A percentile compares a stretch with the other conserved stretches of the same genome.
phyloP scores from a whole-genome alignment of 2,888 invertebrate genomes.

The Plagiodera versicolora region DNA sequence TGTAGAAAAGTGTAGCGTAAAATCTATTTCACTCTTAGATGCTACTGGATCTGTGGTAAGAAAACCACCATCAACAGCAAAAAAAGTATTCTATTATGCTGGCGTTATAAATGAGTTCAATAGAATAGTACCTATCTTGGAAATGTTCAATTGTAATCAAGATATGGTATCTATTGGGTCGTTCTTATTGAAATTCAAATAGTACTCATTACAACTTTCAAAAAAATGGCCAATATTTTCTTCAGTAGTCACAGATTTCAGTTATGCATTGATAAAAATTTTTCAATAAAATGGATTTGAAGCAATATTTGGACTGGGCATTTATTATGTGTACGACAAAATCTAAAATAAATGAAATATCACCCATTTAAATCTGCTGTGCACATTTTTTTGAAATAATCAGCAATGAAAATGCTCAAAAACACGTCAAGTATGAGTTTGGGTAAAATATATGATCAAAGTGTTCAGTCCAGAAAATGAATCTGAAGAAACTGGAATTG shows the following conservation, averaged over 20 bases:
- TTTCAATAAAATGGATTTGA: constrained; percentile 11
- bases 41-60: constrained; percentile 16
- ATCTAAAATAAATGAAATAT: neutral
- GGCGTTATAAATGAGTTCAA: no score
- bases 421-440: neutral
- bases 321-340: constrained; percentile 3
- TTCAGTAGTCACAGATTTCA: constrained; percentile 11
- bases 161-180: constrained; percentile 9
- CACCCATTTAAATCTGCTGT: constrained; percentile 9
- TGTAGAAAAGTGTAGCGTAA: neutral
- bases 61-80: constrained; percentile 4
- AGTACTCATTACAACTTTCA: constrained; percentile 5
- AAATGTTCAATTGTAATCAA: no score
- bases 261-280: constrained; percentile 10
- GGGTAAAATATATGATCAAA: neutral
- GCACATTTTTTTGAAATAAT: constrained; percentile 15
- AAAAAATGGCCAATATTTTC: constrained; percentile 14
- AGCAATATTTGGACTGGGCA: constrained; percentile 3
- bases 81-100: constrained; percentile 16
- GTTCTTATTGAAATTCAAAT: constrained; percentile 14
- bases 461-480: neutral
- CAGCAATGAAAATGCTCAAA: neutral
- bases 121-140: no score
- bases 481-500: neutral
- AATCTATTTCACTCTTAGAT: constrained; percentile 13